These are phyloP conservation scores for Hyposmocoma kahamanoa DNA, from an alignment of 1,140 invertebrate species.

Conservation along the genomic window DNA sequence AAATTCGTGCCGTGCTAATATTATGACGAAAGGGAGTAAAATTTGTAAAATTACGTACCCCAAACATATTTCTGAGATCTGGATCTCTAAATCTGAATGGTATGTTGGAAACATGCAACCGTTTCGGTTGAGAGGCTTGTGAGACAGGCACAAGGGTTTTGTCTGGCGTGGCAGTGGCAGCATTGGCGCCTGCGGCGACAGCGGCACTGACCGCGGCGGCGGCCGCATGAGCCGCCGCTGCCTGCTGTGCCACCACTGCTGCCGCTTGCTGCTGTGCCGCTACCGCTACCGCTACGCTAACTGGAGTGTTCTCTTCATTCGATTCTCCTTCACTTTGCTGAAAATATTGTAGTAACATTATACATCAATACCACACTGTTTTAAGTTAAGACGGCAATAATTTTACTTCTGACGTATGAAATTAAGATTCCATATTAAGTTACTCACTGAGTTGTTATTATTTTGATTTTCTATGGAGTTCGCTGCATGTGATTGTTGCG, in stretches of 20 bases:
- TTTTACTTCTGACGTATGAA: no score
- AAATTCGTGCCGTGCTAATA: slow-evolving; percentile 36
- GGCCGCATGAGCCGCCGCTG: slow-evolving; percentile 79
- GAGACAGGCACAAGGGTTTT: slow-evolving; percentile 60
- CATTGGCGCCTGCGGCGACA: slow-evolving; percentile 75
- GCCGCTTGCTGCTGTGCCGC: slow-evolving; percentile 51
- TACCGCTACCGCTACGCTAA: slow-evolving; percentile 49
- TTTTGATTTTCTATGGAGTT: slow-evolving; percentile 70
- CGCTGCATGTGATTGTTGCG: slow-evolving; percentile 49
- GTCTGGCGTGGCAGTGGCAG: slow-evolving; percentile 36
- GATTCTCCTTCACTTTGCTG: slow-evolving; percentile 67
- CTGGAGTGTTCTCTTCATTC: slow-evolving; percentile 48
- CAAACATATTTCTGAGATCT: slow-evolving; percentile 97
- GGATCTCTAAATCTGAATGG: slow-evolving; percentile 98
- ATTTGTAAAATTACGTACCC: slow-evolving; percentile 81
- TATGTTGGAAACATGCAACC: slow-evolving; percentile 98
- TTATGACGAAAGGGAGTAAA: not conserved
- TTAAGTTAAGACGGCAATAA: no score
- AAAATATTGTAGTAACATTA: no score
- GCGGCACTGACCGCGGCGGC: slow-evolving; percentile 75
- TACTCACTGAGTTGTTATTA: slow-evolving; percentile 73
- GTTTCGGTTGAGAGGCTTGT: slow-evolving; percentile 82
- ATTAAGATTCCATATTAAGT: no score
- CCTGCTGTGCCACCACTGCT: slow-evolving; percentile 80
- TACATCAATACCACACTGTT: no score